Base-by-base conservation (phyloP, 2,113 vertebrate genomes). In the Isichthys henryi region DNA sequence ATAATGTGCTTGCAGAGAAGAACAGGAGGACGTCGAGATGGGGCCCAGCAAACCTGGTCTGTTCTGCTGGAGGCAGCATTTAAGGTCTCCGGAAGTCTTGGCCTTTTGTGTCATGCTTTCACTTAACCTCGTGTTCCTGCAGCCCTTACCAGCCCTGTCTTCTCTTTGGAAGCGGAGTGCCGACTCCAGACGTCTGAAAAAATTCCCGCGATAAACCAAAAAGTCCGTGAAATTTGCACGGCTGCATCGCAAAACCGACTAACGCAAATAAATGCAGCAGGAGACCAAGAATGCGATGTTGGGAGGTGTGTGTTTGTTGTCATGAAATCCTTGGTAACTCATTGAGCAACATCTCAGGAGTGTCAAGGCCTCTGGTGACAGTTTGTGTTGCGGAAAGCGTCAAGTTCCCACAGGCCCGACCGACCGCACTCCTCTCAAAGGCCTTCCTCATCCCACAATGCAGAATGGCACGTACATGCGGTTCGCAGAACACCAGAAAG, bases 361-460 rank as follows among this genome's bases (percentile, higher is more conserved):
- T n/a, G 23, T 45, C 45, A 27, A 48, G 39, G 45, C 82, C 45
- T 84, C 82, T n/a, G 43, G 82, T 84, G 82, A 84, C 82, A 48
- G 82, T 84, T 84, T 84, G 23, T n/a, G 45, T 31, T 21, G n/a
- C 23, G 35, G 85, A 21, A 31, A 6, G 27, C 49, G 0, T n/a
- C 85, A 86, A 53, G 85, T 86, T 86, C 85, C 19, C 43, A 86
- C 85, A 86, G 85, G 85, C 15, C 85, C n/a, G 5, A 31, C 17
- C 0, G n/a, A 86, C 85, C 3, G 27, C 13, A 0, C 45, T 48
- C 4, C 1, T 53, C 85, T 86, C 27, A 11, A n/a, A 53, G n/a
- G 53, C 31, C 9, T 53, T 53, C 21, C 46, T 31, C 49, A 2
- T 23, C 85, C n/a, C 11, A 21, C 48, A 35, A 31, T 11, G 27